Base-by-base conservation (phyloP, 2,113 vertebrate genomes). In the Triplophysa rosa region DNA sequence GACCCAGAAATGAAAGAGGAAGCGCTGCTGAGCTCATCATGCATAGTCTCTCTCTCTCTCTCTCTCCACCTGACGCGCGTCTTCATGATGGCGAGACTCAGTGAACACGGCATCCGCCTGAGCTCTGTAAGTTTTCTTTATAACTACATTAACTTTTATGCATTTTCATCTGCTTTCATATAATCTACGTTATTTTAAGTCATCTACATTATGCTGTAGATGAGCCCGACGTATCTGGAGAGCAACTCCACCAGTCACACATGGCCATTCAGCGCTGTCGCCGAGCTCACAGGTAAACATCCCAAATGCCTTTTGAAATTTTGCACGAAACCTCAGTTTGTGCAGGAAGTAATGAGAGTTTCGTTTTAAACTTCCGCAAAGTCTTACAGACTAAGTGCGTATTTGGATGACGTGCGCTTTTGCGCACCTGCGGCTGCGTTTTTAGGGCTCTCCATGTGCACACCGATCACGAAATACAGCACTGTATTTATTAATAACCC, bases 191-290 rank as follows among this genome's bases (percentile, higher is more conserved):
- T 45, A 45, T 45, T 45, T 9, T 45, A 12, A 11, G 10, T 45
- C 33, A 8, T 37, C 33, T 37, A 37, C 33, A 37, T 83, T 87
- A 52, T 72, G 14, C 49, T 52, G 4, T 58, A 93, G 94, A 93
- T 94, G 90, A 93, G 92, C 63, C 94, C 93, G 47, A 88, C 92
- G 80, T 95, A 90, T 84, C 90, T 93, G 79, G 90, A 92, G 89
- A 94, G 93, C 84, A 94, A 94, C 90, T 93, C 92, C 26, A 91
- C 91, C 45, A 94, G 91, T 89, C 92, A 93, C 49, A 93, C 91
- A 52, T 92, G 94, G 91, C 93, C 95, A 42, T 94, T 94, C 92
- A 92, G 94, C 86, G 94, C 94, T 2, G 89, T 94, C 84, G 93
- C 94, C 0, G 91, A 93, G 71, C 49, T 93, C 24, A 87, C 90